Conservation (phyloP, 2,888 invertebrate genomes). For the Agriopis marginaria region DNA sequence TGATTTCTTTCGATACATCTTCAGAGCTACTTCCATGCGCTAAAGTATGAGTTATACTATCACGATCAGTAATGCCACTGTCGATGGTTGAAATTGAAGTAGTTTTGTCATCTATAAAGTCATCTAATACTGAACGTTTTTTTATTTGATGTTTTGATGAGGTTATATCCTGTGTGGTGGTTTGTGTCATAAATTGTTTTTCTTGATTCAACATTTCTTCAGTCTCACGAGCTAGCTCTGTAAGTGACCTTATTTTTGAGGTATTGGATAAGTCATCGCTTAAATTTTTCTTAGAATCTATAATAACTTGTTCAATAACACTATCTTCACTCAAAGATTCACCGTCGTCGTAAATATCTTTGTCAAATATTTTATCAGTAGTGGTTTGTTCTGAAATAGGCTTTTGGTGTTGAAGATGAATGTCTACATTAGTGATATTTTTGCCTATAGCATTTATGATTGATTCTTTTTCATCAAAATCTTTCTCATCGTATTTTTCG, state of each 20-base stretch:
- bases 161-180: constrained; percentile 38
- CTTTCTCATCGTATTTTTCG: constrained; percentile 50
- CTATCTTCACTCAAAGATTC: constrained; percentile 53
- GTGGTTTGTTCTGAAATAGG: not conserved
- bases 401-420: constrained; percentile 11
- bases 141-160: constrained; percentile 44
- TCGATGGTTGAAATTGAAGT: constrained; percentile 58
- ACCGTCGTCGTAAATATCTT: constrained; percentile 52
- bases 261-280: constrained; percentile 39
- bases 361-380: constrained; percentile 29
- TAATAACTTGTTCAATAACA: constrained; percentile 44
- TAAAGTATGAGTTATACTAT: constrained; percentile 55
- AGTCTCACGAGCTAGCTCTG: constrained; percentile 51
- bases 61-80: constrained; percentile 58
- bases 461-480: constrained; percentile 53
- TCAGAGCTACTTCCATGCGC: constrained; percentile 74
- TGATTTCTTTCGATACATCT: constrained; percentile 76
- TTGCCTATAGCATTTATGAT: not conserved
- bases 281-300: constrained; percentile 41
- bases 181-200: constrained; percentile 46
- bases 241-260: constrained; percentile 43
- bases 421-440: constrained; percentile 8
- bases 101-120: constrained; percentile 45
- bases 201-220: constrained; percentile 59
- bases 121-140: constrained; percentile 47